Conservation (phyloP, 1,140 invertebrate species). For the Drosophila ananassae region DNA sequence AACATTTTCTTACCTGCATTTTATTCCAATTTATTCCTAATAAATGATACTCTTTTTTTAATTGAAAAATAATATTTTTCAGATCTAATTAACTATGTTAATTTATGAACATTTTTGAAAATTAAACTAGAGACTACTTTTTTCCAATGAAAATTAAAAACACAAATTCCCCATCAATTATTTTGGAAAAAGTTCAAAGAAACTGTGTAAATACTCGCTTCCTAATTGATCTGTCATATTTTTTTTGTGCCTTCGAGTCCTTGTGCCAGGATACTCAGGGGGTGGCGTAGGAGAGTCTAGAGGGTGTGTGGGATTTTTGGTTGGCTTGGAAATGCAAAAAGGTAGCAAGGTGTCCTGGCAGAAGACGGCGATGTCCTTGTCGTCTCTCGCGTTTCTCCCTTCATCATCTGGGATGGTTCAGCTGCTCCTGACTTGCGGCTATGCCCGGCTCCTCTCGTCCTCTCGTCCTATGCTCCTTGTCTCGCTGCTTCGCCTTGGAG, state of each 20-base stretch:
- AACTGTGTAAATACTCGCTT: too few species aligned
- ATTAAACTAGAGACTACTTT: too few species aligned
- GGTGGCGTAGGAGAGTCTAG: too few species aligned
- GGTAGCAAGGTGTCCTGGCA: constrained; percentile 12
- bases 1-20: too few species aligned
- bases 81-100: too few species aligned
- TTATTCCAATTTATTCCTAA: too few species aligned
- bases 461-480: background rate
- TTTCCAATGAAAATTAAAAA: too few species aligned
- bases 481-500: constrained; percentile 25
- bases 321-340: constrained; percentile 3
- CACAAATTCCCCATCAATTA: too few species aligned
- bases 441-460: constrained; percentile 12
- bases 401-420: constrained; percentile 8
- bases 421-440: constrained; percentile 65
- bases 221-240: background rate
- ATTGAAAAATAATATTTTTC: too few species aligned
- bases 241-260: background rate
- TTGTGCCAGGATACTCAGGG: background rate
- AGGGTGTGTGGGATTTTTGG: background rate
- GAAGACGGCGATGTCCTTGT: constrained; percentile 21
- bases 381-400: background rate
- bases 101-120: too few species aligned
- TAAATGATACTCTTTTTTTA: too few species aligned
- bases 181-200: too few species aligned